Conservation (phyloP, 2,113 vertebrate species). For the Tympanuchus pallidicinctus region DNA sequence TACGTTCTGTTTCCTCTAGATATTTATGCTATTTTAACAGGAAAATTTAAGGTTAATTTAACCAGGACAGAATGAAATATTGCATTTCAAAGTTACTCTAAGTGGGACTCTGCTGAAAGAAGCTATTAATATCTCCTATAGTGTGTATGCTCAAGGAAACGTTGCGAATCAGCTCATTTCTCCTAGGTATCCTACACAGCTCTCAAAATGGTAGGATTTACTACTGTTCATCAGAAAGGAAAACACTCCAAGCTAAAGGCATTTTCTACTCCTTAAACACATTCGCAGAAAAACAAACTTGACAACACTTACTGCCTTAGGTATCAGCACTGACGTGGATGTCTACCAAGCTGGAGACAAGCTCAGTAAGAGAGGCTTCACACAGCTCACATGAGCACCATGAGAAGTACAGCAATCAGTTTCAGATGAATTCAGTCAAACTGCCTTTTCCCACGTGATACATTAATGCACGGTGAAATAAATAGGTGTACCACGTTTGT, state of each 20-base stretch:
- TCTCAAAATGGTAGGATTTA: slow-evolving; percentile 1
- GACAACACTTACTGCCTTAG: not conserved
- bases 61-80: slow-evolving; percentile 36
- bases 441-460: not conserved
- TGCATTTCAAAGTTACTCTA: slow-evolving; percentile 31
- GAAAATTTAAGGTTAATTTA: slow-evolving; percentile 58
- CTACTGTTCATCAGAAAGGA: slow-evolving; percentile 10
- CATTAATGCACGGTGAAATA: not conserved
- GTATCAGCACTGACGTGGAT: not conserved
- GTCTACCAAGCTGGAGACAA: not conserved
- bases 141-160: not conserved
- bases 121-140: slow-evolving; percentile 40
- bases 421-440: not conserved
- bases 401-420: not conserved
- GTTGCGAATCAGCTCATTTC: slow-evolving; percentile 7
- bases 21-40: slow-evolving; percentile 39
- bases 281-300: slow-evolving; percentile 10
- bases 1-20: slow-evolving; percentile 12
- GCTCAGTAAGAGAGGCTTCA: not conserved
- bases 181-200: not conserved
- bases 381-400: not conserved
- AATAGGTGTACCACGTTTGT: not conserved
- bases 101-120: slow-evolving; percentile 37
- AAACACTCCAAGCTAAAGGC: slow-evolving; percentile 15
- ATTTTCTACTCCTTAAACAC: slow-evolving; percentile 33